Evolutionary conservation across 2,113 vertebrate species (phyloP).

Genomic region (Cathartes aura): DNA sequence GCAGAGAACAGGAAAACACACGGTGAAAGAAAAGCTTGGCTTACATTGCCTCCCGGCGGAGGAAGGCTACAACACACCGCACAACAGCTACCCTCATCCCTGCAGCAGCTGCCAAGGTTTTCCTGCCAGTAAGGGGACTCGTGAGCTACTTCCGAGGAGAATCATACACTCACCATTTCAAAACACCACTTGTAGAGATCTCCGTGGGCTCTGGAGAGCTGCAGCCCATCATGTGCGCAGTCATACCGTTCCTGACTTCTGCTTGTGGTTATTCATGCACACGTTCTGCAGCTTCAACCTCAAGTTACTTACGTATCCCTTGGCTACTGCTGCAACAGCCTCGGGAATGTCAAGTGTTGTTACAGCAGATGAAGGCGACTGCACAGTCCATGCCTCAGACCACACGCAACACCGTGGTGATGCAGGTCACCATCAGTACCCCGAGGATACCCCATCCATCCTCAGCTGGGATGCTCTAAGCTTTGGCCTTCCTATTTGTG

Average conservation of each 20-base stretch:
- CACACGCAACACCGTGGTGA: fast-evolving
- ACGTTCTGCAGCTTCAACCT: not conserved
- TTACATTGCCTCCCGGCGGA: not conserved
- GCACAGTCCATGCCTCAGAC: fast-evolving
- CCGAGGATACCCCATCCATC: not conserved
- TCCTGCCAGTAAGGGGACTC: not conserved
- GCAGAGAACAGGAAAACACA: not conserved
- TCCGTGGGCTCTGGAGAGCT: not conserved
- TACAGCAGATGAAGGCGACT: fast-evolving
- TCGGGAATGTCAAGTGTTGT: fast-evolving
- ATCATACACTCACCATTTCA: not conserved
- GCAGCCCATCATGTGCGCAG: no score
- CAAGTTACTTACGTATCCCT: no score
- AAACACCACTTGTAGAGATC: not conserved
- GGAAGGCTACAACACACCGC: not conserved
- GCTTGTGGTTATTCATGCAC: not conserved
- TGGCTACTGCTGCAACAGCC: not conserved
- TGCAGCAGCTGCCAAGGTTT: not conserved
- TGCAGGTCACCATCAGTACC: not conserved
- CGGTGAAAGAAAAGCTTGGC: not conserved
- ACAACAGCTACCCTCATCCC: not conserved
- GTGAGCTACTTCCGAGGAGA: not conserved
- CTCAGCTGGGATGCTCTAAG: not conserved
- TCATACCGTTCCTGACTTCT: not conserved
- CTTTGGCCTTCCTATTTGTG: not conserved